Base-by-base conservation (phyloP, 64 coral and sea anemone genomes). In the Orbicella faveolata region DNA sequence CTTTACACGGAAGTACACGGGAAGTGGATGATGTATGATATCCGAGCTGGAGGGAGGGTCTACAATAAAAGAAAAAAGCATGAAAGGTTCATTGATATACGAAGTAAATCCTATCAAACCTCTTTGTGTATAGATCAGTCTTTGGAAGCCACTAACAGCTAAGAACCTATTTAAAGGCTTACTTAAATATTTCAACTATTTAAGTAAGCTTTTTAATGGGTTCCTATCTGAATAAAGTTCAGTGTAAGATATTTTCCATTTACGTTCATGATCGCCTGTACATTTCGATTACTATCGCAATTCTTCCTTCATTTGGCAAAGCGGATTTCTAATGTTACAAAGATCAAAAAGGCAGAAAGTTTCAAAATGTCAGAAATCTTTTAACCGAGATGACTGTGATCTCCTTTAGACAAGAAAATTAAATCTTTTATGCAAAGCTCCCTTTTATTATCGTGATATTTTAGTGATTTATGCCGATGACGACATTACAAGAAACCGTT, bases 1-100 rank as follows among this genome's bases (percentile, higher is more conserved):
- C 36, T 92, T 92, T 13, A 92, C 90, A 6, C 90, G 90, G 65
- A 92, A 92, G 54, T 92, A 92, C 21, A 92, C 90, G 20, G 90
- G 90, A 1, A 92, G 63, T 19, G 83, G 84, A 52, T 92, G 90
- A 39, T 87, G 76, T 23, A 92, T 82, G 4, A 59, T 87, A 20
- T 86, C 69, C 17, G 90, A 88, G 74, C 52, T 76, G 3, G 75
- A 15, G 9, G 73, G 34, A 20, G 87, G 61, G 0, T 75, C 84
- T 92, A 72, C 26, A 80, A 85, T 48, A 48, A 48, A 48, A 48
- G 2, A 75, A 35, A 86, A 48, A 30, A 87, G 10, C 79, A 86
- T 2, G 21, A 68, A 86, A 86, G 15, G 14, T 61, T 9, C 11
- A 36, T 11, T 33, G 1, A 70, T 33, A 0, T 23, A 48, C 4